These are phyloP conservation scores for Drosophila buzzatii DNA, from an alignment of 2,888 invertebrate species.

Conservation along the genomic window DNA sequence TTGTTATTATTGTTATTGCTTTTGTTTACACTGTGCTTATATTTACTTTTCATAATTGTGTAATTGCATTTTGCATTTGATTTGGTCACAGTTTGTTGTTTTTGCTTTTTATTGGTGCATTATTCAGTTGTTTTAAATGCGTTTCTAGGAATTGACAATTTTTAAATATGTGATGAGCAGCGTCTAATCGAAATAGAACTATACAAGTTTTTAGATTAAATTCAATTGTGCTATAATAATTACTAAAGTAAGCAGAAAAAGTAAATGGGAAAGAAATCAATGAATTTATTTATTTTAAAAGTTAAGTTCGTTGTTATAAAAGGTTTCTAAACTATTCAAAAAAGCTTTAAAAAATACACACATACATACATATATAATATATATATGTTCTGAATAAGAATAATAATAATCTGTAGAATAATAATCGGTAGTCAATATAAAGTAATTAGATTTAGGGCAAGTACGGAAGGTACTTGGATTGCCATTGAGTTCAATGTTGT, in stretches of 20 bases:
- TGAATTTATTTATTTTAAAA: not conserved
- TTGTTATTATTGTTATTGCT: conserved; percentile 31
- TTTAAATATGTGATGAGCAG: not conserved
- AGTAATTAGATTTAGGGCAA: conserved; percentile 3
- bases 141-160: conserved; percentile 28
- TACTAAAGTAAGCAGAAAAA: not conserved
- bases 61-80: conserved; percentile 55
- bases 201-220: not conserved
- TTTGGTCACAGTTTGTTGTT: conserved; percentile 39
- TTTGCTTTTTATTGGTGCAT: conserved; percentile 20
- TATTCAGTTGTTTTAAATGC: conserved; percentile 50
- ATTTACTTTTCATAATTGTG: conserved; percentile 54
- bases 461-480: conserved; percentile 6
- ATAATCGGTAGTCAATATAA: too few species aligned
- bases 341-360: not conserved
- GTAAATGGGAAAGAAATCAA: not conserved
- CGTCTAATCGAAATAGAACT: conserved; percentile 23
- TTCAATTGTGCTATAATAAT: not conserved
- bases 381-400: not conserved
- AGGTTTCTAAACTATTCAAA: too few species aligned
- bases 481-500: conserved; percentile 17
- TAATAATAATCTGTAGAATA: too few species aligned
- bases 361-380: not conserved
- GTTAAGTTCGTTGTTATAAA: too few species aligned
- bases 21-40: conserved; percentile 22